Percentiles rank a stretch among this genome's conserved stretches.
Evolutionary conservation across 2,113 vertebrate genomes (phyloP).

Genomic region (Hipposideros armiger): DNA sequence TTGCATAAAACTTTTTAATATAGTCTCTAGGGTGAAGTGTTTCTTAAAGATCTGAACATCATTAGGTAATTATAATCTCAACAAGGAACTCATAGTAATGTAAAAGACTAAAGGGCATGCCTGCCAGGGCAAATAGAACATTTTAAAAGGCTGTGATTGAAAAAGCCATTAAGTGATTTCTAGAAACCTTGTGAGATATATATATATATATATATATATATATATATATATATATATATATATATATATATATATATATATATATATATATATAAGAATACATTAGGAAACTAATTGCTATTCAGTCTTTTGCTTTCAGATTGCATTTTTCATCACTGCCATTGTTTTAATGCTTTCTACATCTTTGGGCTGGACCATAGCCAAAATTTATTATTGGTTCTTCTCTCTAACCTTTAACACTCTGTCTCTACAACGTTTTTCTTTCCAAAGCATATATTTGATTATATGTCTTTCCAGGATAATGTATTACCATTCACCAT

Average conservation of each 20-base stretch:
- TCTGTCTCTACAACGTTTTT: background rate
- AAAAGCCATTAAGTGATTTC: background rate
- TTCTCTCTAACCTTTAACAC: background rate
- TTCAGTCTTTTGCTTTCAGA: background rate
- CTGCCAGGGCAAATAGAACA: background rate
- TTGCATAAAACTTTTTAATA: background rate
- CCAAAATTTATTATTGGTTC: background rate
- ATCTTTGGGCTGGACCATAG: background rate
- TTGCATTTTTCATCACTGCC: background rate
- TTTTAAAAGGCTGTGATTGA: background rate
- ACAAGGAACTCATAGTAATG: background rate
- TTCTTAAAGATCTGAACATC: slow-evolving; percentile 31
- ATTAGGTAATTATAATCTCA: background rate
- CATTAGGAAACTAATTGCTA: background rate
- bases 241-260: too few relatives aligned
- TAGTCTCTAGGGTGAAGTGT: background rate
- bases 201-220: too few relatives aligned
- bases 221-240: too few relatives aligned
- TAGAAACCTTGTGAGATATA: background rate
- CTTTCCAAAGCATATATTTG: background rate
- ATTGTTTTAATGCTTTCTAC: background rate
- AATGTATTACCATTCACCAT: background rate
- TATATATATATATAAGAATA: background rate
- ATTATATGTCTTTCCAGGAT: background rate
- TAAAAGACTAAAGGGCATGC: background rate